Base-by-base conservation (phyloP, 2,888 invertebrate genomes). In the Callyntrura guangdongensis region DNA sequence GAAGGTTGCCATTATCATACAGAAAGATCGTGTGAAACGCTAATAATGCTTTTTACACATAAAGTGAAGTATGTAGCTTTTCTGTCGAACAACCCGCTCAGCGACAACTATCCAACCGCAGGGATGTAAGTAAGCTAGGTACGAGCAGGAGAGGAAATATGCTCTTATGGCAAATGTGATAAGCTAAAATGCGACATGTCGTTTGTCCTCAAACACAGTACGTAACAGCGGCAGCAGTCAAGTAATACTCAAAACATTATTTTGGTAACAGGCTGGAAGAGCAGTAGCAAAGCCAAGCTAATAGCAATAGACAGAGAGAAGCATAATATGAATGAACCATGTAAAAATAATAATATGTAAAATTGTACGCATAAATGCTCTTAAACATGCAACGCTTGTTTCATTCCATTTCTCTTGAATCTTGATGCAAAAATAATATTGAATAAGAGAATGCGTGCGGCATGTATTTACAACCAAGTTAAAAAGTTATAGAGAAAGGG, bases 161-260 rank as follows among this genome's bases (percentile, higher is more conserved):
- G 84, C 53, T 45, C 25, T 74, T 74, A 74, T 74, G 85, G 85
- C 20, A 59, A 69, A 84, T n/a, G 72, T 59, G 86, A 86, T 86
- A 86, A 86, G 86, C 86, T 86, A 74, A 74, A 86, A 72, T 59
- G 74, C 47, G 20, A 74, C 74, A n/a, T 86, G 69, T 86, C 72
- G 25, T 8, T 74, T 74, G 45, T 74, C 69, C 11, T 45, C 47
- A 67, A 67, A 67, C 47, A 49, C 17, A n/a, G n/a, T n/a, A n/a
- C n/a, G n/a, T n/a, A n/a, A n/a, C n/a, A 49, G 20, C 72, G 3
- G 36, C 6, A 36, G 36, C 36, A 36, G 36, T 36, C 36, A 36
- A 36, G 36, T 36, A 67, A 27, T 0, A 22, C 20, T 36, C 36
- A 36, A n/a, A 9, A 74, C 17, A 74, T 22, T 67, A 67, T 27